Evolutionary conservation across 2,888 invertebrate species (phyloP), one percentile per base, ranked within the genome.

Genomic region (Lobophora halterata): DNA sequence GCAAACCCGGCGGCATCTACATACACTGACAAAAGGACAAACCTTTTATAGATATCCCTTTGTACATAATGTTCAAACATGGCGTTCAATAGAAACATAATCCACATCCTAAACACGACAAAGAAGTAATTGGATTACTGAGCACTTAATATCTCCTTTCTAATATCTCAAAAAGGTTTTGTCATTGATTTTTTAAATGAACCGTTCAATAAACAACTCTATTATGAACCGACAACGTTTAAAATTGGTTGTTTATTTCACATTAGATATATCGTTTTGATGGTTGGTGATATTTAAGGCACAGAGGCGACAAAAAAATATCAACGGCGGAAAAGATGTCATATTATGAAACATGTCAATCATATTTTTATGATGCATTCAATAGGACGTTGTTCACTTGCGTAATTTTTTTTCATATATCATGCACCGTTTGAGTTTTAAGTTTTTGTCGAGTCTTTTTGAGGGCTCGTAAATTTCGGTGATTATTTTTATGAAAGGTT

Each of bases 321-420:
- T 85, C 87, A 85, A 83, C 80, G 85, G 65, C 74, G 65, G 64
- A 77, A 78, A 77, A 81, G 77, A 86, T 87, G 87, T 87, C 87
- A 87, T 86, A 86, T 87, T 87, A 87, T 83, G 77, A 77, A 87
- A 87, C 77, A 82, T 82, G 87, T 86, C 87, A 85, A 87, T 87
- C 86, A 87, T 86, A 86, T 82, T 87, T 86, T 83, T 86, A 85
- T 86, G 82, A 83, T 70, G 79, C 66, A 77, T 78, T 82, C 67
- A 80, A 77, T 76, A 70, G 61, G 26, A 67, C 55, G 73, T 77
- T 82, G 82, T 81, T 82, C 81, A 79, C 80, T 86, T 83, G 82
- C 79, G 82, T 66, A 79, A 70, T 71, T 64, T 78, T 79, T 78
- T 79, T 67, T 58, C 72, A 82, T 79, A 82, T 82, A 83, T 82